A percentile compares a stretch with the other conserved stretches of the same genome.
Conservation (phyloP, 2,888 invertebrate species). For the Ophion costatus region DNA sequence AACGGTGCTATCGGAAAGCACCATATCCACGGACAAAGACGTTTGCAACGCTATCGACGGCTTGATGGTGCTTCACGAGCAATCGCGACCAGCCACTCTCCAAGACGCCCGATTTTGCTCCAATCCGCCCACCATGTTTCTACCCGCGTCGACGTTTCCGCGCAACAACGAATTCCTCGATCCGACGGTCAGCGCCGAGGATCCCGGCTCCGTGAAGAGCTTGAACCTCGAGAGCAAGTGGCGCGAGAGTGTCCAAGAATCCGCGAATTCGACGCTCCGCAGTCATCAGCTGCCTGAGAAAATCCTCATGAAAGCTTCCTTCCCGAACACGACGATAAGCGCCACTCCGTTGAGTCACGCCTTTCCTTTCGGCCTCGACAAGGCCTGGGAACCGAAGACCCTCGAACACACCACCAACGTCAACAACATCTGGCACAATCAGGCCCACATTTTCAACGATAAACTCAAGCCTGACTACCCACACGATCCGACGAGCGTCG, state of each 20-base stretch:
- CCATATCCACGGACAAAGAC: slow-evolving; percentile 63
- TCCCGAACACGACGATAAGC: slow-evolving; percentile 33
- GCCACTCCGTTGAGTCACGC: slow-evolving; percentile 22
- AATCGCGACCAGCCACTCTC: slow-evolving; percentile 54
- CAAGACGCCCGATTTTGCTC: slow-evolving; percentile 67
- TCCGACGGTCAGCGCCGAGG: not conserved
- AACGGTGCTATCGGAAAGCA: not conserved
- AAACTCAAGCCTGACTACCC: not conserved
- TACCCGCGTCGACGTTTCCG: slow-evolving; percentile 21
- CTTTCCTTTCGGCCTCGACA: slow-evolving; percentile 38
- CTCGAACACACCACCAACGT: slow-evolving; percentile 11
- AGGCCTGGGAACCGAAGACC: slow-evolving; percentile 45
- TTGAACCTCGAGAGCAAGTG: slow-evolving; percentile 15
- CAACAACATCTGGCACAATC: slow-evolving; percentile 49
- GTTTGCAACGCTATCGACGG: slow-evolving; percentile 67
- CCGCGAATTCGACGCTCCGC: not conserved
- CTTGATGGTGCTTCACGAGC: slow-evolving; percentile 71
- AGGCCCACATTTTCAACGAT: slow-evolving; percentile 27
- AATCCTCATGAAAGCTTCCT: slow-evolving; percentile 11
- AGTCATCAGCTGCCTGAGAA: not conserved
- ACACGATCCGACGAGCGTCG: slow-evolving; percentile 25
- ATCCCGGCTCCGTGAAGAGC: not conserved
- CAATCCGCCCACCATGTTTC: slow-evolving; percentile 27
- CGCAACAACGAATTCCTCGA: slow-evolving; percentile 20
- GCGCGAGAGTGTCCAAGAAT: slow-evolving; percentile 28